A percentile compares a stretch with the other conserved stretches of the same genome.
Conservation (phyloP, 37 sponge, comb jelly and placozoan genomes). For the Geodia barretti region DNA sequence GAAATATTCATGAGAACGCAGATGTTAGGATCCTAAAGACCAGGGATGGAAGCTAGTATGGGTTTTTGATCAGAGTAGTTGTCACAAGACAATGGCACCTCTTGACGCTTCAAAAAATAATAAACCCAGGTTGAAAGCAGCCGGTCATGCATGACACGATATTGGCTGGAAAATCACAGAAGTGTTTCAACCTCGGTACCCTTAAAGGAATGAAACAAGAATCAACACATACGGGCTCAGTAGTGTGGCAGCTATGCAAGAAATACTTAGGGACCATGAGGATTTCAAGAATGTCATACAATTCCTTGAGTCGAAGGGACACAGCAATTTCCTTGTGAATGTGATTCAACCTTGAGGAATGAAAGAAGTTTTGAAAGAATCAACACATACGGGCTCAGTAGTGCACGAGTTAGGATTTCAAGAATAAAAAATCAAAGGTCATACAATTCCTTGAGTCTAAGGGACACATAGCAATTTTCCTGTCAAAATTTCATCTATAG, state of each 20-base stretch:
- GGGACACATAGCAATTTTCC: conserved; percentile 17
- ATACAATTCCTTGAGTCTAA: background rate
- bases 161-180: conserved; percentile 9
- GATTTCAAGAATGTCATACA: conserved; percentile 17
- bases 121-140: conserved; percentile 44
- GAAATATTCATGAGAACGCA: background rate
- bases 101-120: conserved; percentile 35
- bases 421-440: conserved; percentile 14
- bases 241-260: background rate
- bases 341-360: too few species aligned
- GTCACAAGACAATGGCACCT: conserved; percentile 38
- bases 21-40: background rate
- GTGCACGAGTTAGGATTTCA: too few species aligned
- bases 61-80: conserved; percentile 43
- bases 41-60: conserved; percentile 32
- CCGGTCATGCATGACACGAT: conserved; percentile 23
- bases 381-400: too few species aligned
- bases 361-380: too few species aligned
- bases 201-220: conserved; percentile 39
- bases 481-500: conserved; percentile 42
- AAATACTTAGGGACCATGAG: conserved; percentile 13
- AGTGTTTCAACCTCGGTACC: conserved; percentile 10
- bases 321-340: conserved; percentile 16
- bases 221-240: conserved; percentile 20
- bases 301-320: background rate